Percentiles rank a stretch among this genome's conserved stretches.
phyloP scores from a whole-genome alignment of 2,113 vertebrate species.

The Clinocottus analis region DNA sequence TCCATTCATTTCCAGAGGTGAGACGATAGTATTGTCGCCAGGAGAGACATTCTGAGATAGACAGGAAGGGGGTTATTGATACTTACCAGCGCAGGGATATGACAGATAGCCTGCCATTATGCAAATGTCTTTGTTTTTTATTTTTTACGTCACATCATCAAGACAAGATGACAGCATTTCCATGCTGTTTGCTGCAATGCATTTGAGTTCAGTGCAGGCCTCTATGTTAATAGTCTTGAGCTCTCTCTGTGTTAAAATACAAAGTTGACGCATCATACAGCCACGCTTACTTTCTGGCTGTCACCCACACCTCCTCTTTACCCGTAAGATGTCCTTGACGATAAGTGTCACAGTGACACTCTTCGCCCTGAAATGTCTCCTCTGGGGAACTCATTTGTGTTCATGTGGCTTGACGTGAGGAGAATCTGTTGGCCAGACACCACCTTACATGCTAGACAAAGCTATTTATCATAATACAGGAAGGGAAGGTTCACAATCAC shows the following conservation, averaged over 20 bases:
- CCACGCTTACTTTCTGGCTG: conserved; percentile 26
- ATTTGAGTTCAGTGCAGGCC: conserved; percentile 14
- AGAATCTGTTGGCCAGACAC: conserved; percentile 73
- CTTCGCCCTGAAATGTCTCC: conserved; percentile 56
- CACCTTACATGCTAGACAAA: conserved; percentile 68
- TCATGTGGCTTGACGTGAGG: conserved; percentile 71
- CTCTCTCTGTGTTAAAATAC: neutral
- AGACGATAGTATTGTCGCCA: conserved; percentile 63
- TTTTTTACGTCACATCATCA: conserved; percentile 27
- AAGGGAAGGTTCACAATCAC: conserved; percentile 20
- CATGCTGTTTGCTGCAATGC: neutral
- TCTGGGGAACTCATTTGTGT: conserved; percentile 76
- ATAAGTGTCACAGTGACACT: conserved; percentile 63
- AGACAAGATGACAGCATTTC: conserved; percentile 31
- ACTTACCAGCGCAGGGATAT: conserved; percentile 24
- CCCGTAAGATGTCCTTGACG: conserved; percentile 65
- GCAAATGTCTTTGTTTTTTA: conserved; percentile 46
- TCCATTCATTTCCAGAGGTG: conserved; percentile 49
- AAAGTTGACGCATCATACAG: conserved; percentile 32
- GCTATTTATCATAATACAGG: conserved; percentile 73
- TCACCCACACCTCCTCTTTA: conserved; percentile 44
- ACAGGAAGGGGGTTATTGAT: conserved; percentile 51
- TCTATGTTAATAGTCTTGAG: conserved; percentile 12
- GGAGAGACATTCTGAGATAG: conserved; percentile 55
- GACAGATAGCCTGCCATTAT: conserved; percentile 63